Evolutionary conservation across 2,888 invertebrate species (phyloP), one percentile per base, ranked within the genome.

Genomic region (Pemphredon lugubris): DNA sequence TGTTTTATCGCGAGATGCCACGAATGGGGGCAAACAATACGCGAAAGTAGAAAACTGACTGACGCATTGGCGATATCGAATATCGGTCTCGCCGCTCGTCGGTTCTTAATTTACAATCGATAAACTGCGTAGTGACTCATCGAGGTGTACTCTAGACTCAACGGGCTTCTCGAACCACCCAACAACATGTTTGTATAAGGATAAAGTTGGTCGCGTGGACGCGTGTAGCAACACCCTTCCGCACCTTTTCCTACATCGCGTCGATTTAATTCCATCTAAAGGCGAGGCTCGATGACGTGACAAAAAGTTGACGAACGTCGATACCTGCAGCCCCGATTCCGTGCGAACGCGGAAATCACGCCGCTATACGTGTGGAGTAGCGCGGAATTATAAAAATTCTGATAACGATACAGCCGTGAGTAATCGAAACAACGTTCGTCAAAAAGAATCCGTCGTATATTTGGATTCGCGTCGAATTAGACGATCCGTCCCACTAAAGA

Each of bases 71-170:
- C 37, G 73, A 63, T 74, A 79, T 64, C 68, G 53, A 42, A 63
- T 78, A 75, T 75, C 74, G 23, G 26, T 13, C 16, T 5, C 39
- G 40, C n/a, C 32, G 44, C 37, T 32, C 26, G n/a, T 26, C 14
- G 16, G 61, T 59, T 75, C 44, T 75, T 73, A 70, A 77, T 83
- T 83, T 64, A 57, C 63, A 45, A 79, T 81, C 84, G 74, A 84
- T 83, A 80, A 78, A 57, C 16, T n/a, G 16, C 3, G 48, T 63
- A 18, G 21, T 83, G 81, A 82, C 21, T 78, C 82, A 75, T 48
- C 70, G 18, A 58, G 18, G 20, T 16, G 21, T 50, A 32, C 37
- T 16, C 59, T 30, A 48, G 44, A 47, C 47, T 16, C 20, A 18
- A 2, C 11, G 26, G 20, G 20, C 9, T 37, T 37, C 16, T 2